phyloP scores from a whole-genome alignment of 2,888 invertebrate genomes.

The Protophormia terraenovae region DNA sequence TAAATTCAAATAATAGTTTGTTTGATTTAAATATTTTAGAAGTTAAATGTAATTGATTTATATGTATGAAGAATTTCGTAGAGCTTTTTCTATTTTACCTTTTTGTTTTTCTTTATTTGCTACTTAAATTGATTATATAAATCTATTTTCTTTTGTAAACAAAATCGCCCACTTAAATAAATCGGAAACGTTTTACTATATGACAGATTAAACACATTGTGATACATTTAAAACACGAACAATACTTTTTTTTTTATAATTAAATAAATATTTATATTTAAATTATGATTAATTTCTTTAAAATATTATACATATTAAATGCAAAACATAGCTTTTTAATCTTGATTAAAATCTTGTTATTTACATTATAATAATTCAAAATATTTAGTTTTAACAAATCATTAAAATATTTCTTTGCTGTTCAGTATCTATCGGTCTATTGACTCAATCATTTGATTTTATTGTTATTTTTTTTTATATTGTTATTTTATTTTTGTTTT shows the following conservation, averaged over 20 bases:
- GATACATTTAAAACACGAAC: neutral
- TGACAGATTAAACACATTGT: neutral
- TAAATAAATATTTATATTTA: neutral
- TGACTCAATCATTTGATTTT: neutral
- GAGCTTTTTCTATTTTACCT: no score
- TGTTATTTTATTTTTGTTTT: no score
- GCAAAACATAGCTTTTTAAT: neutral
- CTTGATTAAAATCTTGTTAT: constrained; percentile 28
- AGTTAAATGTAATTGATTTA: no score
- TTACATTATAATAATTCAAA: constrained; percentile 7
- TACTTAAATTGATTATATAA: no score
- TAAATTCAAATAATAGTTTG: no score
- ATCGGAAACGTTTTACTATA: no score
- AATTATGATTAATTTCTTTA: neutral
- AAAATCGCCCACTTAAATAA: no score
- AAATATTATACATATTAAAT: neutral
- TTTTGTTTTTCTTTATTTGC: no score
- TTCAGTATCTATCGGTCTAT: neutral
- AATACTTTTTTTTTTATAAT: neutral
- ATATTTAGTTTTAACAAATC: constrained; percentile 41
- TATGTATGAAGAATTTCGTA: no score
- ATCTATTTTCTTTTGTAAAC: no score
- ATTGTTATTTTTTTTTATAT: neutral
- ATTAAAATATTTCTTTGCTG: constrained; percentile 42
- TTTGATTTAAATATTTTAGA: no score